phyloP scores from a whole-genome alignment of 2,888 invertebrate genomes.

The Keiferia lycopersicella region DNA sequence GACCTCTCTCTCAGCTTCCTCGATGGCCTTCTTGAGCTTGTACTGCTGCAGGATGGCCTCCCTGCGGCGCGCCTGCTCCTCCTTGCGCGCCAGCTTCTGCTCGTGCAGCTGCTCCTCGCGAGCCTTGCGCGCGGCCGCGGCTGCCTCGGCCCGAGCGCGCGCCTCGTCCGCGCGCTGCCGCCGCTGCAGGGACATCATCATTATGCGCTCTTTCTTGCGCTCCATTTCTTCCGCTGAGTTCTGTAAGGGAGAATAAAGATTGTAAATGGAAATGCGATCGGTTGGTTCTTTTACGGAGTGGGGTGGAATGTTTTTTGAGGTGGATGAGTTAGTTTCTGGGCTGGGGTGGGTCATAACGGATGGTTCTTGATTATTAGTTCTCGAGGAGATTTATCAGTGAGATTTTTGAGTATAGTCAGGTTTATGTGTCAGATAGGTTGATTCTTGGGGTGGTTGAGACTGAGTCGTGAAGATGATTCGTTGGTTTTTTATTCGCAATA shows the following conservation, averaged over 20 bases:
- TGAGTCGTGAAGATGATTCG: too few species aligned
- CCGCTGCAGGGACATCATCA: slow-evolving; percentile 93
- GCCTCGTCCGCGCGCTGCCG: slow-evolving; percentile 95
- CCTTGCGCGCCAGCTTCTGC: slow-evolving; percentile 86
- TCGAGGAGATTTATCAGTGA: too few species aligned
- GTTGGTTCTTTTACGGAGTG: too few species aligned
- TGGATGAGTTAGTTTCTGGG: neutral
- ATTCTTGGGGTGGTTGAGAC: too few species aligned
- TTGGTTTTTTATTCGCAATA: too few species aligned
- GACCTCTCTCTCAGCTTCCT: slow-evolving; percentile 94
- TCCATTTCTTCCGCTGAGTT: slow-evolving; percentile 95
- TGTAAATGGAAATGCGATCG: neutral
- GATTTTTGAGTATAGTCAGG: too few species aligned
- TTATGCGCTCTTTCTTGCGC: slow-evolving; percentile 94
- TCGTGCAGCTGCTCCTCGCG: slow-evolving; percentile 89
- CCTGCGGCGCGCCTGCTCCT: slow-evolving; percentile 93
- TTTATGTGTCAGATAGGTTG: too few species aligned
- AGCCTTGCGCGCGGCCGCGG: slow-evolving; percentile 85
- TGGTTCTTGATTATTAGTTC: too few species aligned
- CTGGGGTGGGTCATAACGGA: too few species aligned
- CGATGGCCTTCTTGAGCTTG: slow-evolving; percentile 95
- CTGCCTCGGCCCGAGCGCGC: slow-evolving; percentile 89
- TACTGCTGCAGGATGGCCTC: slow-evolving; percentile 95
- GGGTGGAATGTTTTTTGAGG: neutral
- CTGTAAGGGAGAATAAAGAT: slow-evolving; percentile 64